These are phyloP conservation scores for Fragum fragum DNA, from an alignment of 2,888 invertebrate species.

Conservation along the genomic window DNA sequence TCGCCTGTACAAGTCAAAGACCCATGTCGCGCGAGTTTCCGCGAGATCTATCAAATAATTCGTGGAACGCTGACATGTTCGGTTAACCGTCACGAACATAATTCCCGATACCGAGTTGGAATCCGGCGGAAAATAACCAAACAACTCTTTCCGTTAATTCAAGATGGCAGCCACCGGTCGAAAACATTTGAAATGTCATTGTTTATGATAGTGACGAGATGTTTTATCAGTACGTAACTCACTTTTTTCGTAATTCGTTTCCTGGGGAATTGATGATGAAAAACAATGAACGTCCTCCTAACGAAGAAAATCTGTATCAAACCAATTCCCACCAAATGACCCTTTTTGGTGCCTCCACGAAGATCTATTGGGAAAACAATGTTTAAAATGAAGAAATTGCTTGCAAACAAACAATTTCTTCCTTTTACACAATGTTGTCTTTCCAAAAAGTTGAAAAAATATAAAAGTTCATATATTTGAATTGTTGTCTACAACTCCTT, in stretches of 20 bases:
- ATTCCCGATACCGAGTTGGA: not conserved
- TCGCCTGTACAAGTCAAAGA: slow-evolving; percentile 14
- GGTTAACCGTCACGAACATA: slow-evolving; percentile 11
- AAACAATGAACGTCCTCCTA: slow-evolving; percentile 17
- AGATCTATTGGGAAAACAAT: too few relatives aligned
- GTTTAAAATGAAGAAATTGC: too few relatives aligned
- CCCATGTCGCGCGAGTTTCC: slow-evolving; percentile 1
- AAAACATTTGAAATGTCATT: slow-evolving; percentile 15
- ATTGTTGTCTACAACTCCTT: too few relatives aligned
- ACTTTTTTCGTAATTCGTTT: slow-evolving; percentile 54
- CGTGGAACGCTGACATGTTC: slow-evolving; percentile 33
- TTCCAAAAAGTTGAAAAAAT: too few relatives aligned
- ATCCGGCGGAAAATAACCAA: not conserved
- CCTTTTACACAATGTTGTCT: too few relatives aligned
- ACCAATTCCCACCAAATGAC: too few relatives aligned
- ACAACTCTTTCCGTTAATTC: slow-evolving; percentile 18
- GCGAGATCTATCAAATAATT: slow-evolving; percentile 20
- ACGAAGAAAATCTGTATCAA: not conserved
- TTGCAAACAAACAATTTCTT: too few relatives aligned
- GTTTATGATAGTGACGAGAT: slow-evolving; percentile 4
- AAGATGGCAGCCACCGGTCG: slow-evolving; percentile 19
- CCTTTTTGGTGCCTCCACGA: too few relatives aligned
- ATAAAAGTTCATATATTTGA: too few relatives aligned
- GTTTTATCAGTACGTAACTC: slow-evolving; percentile 31
- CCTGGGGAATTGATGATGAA: slow-evolving; percentile 22